A percentile compares a stretch with the other conserved stretches of the same genome.
Evolutionary conservation across 2,113 vertebrate species (phyloP).

Genomic region (Amblyopsis rosae): DNA sequence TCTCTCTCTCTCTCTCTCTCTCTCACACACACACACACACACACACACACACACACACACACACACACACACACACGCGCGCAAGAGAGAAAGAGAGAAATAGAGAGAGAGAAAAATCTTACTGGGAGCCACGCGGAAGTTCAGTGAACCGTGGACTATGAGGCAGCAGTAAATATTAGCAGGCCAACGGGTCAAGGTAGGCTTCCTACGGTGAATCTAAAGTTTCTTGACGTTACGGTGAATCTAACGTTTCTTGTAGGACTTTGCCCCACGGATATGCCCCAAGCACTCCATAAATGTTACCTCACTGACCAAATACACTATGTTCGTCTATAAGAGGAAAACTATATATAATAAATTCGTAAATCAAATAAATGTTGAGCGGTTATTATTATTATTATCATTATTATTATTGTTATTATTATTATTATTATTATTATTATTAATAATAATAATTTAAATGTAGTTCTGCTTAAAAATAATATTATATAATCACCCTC

Average conservation of each 20-base stretch:
- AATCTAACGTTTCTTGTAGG: not conserved
- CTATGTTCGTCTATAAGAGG: no score
- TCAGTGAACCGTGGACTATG: not conserved
- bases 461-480: no score
- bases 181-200: not conserved
- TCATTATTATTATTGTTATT: no score
- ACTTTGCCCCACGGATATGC: no score
- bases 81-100: constrained; percentile 1
- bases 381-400: no score
- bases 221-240: not conserved
- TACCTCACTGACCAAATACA: no score
- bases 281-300: no score
- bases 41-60: not conserved
- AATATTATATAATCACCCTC: no score
- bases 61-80: not conserved
- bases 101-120: not conserved
- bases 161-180: not conserved
- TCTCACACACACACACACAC: not conserved
- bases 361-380: no score
- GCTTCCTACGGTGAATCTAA: not conserved
- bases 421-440: no score
- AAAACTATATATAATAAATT: no score
- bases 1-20: not conserved
- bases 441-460: no score
- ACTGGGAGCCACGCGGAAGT: not conserved